Evolutionary conservation across 1,140 invertebrate species (phyloP), one percentile per base, ranked within the genome.

Genomic region (Danaus plexippus): DNA sequence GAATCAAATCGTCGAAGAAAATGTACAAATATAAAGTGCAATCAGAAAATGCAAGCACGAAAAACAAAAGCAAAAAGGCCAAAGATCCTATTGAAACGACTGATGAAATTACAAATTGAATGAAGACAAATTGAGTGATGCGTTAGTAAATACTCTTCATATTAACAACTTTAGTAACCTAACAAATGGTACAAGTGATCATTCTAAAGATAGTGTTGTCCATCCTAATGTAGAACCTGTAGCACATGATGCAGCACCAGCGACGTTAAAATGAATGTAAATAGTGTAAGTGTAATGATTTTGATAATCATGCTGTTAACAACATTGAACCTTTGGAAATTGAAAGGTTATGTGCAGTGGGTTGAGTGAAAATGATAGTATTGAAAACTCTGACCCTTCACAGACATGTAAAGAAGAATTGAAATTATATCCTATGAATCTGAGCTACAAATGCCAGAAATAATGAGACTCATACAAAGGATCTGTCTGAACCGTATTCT

Each of bases 401-500:
- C 64, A 63, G 59, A 73, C 41, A 32, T 59, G 71, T 49, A 55
- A 63, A 50, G 73, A 75, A 40, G 77, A 84, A 80, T 88, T 50
- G 68, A 82, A 60, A 87, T 87, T 63, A 78, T 87, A 64, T 87
- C 85, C 13, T 88, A 88, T 66, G 79, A 84, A 72, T 88, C 87
- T 66, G 87, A 88, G 73, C 66, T 87, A 55, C 87, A 88, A 71
- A 88, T 88, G 87, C 85, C 85, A 54, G 87, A 88, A 68, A 99
- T 99, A 66, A 99, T 99, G 96, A 93, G 94, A 89, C 92, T 99
- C 73, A 99, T 99, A 80, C 97, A 98, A 79, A 97, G 85, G 98
- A 99, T 89, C 90, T 99, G 63, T 99, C 97, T 61, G 98, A 99
- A 91, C 98, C 98, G 32, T 99, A 99, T 89, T 99, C 97, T 59